Conservation (phyloP, 2,113 vertebrate species). For the Tonatia bakeri region DNA sequence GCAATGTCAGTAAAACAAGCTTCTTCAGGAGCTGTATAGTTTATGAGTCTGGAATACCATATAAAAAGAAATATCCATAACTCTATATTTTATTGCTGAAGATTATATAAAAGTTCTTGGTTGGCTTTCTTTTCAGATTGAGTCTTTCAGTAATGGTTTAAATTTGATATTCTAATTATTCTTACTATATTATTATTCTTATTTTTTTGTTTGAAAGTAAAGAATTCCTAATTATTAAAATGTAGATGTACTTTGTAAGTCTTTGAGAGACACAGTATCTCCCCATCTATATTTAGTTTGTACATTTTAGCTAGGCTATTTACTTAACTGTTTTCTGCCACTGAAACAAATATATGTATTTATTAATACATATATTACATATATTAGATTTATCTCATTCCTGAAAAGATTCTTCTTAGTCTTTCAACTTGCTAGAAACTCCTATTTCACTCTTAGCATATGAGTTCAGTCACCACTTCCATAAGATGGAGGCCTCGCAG, state of each 20-base stretch:
- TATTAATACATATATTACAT: background rate
- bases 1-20: background rate
- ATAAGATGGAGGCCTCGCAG: background rate
- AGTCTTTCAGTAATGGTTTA: background rate
- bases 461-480: background rate
- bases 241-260: background rate
- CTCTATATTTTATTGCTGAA: background rate
- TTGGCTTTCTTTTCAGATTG: constrained; percentile 1
- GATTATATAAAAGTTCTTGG: background rate
- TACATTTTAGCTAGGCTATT: background rate
- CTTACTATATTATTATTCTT: background rate
- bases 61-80: background rate
- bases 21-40: background rate
- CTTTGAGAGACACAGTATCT: background rate
- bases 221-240: background rate
- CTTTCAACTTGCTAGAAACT: background rate
- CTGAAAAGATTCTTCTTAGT: background rate
- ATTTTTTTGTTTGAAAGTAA: constrained; percentile 7
- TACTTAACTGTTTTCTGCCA: background rate
- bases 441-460: background rate
- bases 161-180: constrained; percentile 22
- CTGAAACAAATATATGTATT: background rate
- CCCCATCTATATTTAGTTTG: background rate
- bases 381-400: background rate
- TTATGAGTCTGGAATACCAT: constrained; percentile 11